Conservation (phyloP, 2,113 vertebrate genomes). For the Seriola rivoliana region DNA sequence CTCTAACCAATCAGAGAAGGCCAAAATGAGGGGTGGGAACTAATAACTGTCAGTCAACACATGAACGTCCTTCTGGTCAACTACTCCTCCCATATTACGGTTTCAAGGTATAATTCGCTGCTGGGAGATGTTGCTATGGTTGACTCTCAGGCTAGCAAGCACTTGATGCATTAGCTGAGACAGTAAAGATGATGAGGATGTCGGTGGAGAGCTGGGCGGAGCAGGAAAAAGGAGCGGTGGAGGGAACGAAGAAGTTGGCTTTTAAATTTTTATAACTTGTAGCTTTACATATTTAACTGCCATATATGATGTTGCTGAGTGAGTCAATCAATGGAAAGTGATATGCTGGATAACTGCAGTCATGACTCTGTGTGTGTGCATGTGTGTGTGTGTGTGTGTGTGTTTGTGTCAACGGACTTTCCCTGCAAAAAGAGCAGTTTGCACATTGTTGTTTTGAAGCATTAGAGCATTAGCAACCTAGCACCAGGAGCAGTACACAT, state of each 20-base stretch:
- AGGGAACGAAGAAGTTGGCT: too few species aligned
- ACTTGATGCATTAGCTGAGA: background rate
- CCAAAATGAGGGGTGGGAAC: too few species aligned
- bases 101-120: too few species aligned
- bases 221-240: too few species aligned
- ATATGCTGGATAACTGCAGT: background rate
- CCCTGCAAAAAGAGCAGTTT: background rate
- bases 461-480: conserved; percentile 3
- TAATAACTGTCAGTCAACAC: too few species aligned
- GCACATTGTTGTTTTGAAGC: conserved; percentile 16
- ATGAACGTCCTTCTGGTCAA: too few species aligned
- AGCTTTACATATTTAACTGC: background rate
- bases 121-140: too few species aligned
- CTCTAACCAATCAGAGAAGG: too few species aligned
- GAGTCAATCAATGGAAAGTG: background rate
- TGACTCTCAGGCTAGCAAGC: too few species aligned
- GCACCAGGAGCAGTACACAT: conserved; percentile 8
- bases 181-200: background rate
- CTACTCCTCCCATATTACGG: too few species aligned
- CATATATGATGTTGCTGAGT: background rate
- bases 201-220: too few species aligned
- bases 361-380: background rate
- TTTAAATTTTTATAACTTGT: background rate
- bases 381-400: background rate
- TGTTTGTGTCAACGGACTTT: too few species aligned